Evolutionary conservation across 2,797 vertebrate species (phyloP), one percentile per base, ranked within the genome.

Genomic region (Melanotaenia boesemani): DNA sequence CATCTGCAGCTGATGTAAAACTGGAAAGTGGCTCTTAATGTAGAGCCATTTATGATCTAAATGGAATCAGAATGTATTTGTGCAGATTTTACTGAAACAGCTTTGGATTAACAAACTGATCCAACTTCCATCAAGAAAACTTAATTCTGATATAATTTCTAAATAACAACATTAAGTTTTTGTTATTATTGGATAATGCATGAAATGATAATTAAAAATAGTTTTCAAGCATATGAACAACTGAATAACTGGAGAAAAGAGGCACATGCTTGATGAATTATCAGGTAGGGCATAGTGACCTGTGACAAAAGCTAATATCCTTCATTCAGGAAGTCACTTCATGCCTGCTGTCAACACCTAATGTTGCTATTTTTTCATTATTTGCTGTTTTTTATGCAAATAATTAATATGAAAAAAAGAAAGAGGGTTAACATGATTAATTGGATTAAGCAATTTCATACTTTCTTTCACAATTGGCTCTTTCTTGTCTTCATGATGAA

Each of bases 1-100:
- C 77, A 82, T 71, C 62, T 79, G 79, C 62, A 58, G 72, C 69
- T 80, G 72, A 87, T 84, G 59, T 26, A 72, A 72, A 39, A 1
- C 68, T 34, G 55, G 60, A 61, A 81, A 67, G 58, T 0, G 54
- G 70, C 76, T 76, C 81, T 80, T 65, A 50, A 84, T 77, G 76
- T 65, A 59, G 30, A 5, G 48, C 82, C 52, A 34, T 64, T 74
- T 64, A 44, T 2, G 74, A 37, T 64, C 30, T 16, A 58, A 46
- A 15, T 59, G 55, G 54, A 65, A 67, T 77, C 37, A 50, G 13
- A 66, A 22, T 63, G 67, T 15, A 11, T 50, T 32, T 81, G 72
- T 39, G 39, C 32, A 65, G 8, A 70, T 71, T 50, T 57, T 34
- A 44, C 2, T 13, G 20, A 63, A 74, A 70, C 22, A 66, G n/a